These are phyloP conservation scores for Ptiloglossa arizonensis DNA, from an alignment of 1,140 invertebrate genomes.

Conservation along the genomic window DNA sequence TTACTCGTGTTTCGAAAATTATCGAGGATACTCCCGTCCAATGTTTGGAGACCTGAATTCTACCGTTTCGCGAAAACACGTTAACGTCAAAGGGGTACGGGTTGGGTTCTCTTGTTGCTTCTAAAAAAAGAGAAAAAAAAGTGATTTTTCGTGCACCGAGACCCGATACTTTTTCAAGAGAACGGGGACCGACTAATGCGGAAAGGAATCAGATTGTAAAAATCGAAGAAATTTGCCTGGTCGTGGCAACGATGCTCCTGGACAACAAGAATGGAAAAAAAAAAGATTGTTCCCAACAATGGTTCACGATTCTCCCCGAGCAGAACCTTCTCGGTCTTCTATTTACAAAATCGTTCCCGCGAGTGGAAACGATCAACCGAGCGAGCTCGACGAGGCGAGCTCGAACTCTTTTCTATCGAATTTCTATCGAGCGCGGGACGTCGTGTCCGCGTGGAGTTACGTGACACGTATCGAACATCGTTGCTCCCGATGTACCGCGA, in stretches of 20 bases:
- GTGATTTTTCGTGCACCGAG: too few relatives aligned
- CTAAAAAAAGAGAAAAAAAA: too few relatives aligned
- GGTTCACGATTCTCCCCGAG: neutral
- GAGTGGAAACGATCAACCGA: slow-evolving; percentile 33
- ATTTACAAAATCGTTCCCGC: slow-evolving; percentile 34
- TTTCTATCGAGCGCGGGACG: slow-evolving; percentile 26
- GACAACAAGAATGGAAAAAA: neutral
- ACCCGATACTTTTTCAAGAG: too few relatives aligned
- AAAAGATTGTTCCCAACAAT: neutral
- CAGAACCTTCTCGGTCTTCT: neutral
- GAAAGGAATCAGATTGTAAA: neutral
- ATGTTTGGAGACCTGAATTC: too few relatives aligned
- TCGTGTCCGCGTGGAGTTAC: slow-evolving; percentile 36
- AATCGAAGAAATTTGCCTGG: slow-evolving; percentile 23
- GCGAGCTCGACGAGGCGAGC: slow-evolving; percentile 3
- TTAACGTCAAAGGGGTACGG: too few relatives aligned
- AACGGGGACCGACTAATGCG: neutral
- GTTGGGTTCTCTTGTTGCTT: too few relatives aligned
- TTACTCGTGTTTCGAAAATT: too few relatives aligned
- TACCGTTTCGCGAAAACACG: too few relatives aligned
- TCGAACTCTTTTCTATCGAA: slow-evolving; percentile 34
- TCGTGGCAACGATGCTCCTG: neutral
- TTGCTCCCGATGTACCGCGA: slow-evolving; percentile 13
- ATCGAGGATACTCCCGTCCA: too few relatives aligned
- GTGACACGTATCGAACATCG: slow-evolving; percentile 38